These are phyloP conservation scores for Ramphastos sulfuratus DNA, from an alignment of 2,113 vertebrate genomes.

Conservation along the genomic window DNA sequence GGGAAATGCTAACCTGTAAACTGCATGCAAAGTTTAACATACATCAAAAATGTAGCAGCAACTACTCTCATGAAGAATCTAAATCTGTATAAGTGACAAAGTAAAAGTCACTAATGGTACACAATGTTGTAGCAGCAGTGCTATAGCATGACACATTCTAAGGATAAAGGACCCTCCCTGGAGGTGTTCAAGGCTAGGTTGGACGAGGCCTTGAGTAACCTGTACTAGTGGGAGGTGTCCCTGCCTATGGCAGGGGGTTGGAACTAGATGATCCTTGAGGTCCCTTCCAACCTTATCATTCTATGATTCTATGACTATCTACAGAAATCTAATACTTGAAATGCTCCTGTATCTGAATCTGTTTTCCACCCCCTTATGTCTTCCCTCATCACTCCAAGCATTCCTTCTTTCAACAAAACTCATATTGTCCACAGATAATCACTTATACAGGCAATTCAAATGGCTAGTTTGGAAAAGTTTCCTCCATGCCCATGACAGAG, in stretches of 20 bases:
- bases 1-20: not conserved
- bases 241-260: too few species aligned
- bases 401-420: not conserved
- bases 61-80: not conserved
- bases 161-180: not conserved
- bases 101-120: not conserved
- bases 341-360: not conserved
- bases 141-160: not conserved
- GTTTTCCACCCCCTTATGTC: not conserved
- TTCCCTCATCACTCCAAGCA: not conserved
- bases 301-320: too few species aligned
- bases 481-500: not conserved
- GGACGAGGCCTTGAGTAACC: too few species aligned
- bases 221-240: too few species aligned
- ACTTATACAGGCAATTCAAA: not conserved
- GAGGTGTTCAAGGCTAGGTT: too few species aligned
- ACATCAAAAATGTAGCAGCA: not conserved
- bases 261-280: too few species aligned
- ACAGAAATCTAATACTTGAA: not conserved
- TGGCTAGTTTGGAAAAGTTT: not conserved
- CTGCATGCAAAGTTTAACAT: not conserved
- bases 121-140: not conserved
- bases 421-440: not conserved
- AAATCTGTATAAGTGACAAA: not conserved
- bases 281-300: too few species aligned